Base-by-base conservation (phyloP, 2,888 invertebrate genomes). In the Amorpha juglandis region DNA sequence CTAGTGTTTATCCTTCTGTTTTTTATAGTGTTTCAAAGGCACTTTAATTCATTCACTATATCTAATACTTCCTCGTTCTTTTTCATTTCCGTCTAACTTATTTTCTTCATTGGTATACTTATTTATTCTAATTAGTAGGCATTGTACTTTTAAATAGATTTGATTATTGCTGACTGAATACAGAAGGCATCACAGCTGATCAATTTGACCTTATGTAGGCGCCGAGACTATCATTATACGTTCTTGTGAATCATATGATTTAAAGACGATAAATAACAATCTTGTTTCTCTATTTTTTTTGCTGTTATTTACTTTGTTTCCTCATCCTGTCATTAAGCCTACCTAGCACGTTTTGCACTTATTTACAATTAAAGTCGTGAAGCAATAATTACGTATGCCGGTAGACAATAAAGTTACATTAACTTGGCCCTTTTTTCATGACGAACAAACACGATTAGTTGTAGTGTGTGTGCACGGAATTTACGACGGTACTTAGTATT, bases 271-370 rank as follows among this genome's bases (percentile, higher is more conserved):
- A 76, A 78, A 81, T 78, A 74, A 73, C 67, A 68, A 71, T 70
- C 71, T 78, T 69, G 70, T 72, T 70, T 76, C 71, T 73, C 67
- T 74, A 72, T 74, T 69, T 74, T 74, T 73, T 74, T 87, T 81
- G 47, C 78, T 80, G 71, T 68, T 71, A 52, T 69, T 76, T 73
- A 66, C 68, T 70, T 77, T 74, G 70, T 79, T 86, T 89, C 87
- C 87, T 87, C 50, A 38, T 38, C 42, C 12, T n/a, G 50, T 19
- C 27, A 51, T 63, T 42, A 58, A 58, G 38, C 38, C 58, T 42
- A 42, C 38, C 8, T 38, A 42, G 19, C 35, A 58, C 58, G 38
- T 42, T 19, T 11, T 42, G 42, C 38, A 42, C 42, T 58, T 19
- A 42, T 58, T 55, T 35, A 38, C 38, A 19, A 42, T 19, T 38